phyloP scores from a whole-genome alignment of 2,113 vertebrate species.

The Epinephelus fuscoguttatus region DNA sequence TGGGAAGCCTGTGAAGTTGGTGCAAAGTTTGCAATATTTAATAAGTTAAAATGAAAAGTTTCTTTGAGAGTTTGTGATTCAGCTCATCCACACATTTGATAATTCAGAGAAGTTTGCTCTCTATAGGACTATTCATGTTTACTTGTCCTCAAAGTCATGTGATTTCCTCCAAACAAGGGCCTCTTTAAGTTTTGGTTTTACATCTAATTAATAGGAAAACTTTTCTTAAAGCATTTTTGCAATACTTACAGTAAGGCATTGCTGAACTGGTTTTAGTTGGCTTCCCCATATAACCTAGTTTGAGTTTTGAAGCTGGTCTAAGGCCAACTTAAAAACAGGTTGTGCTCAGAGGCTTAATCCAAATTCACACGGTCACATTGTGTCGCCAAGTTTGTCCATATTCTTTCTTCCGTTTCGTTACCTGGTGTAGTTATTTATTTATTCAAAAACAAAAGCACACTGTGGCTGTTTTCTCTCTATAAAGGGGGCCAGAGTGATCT shows the following conservation, averaged over 20 bases:
- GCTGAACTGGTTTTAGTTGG: not conserved
- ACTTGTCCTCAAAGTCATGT: not conserved
- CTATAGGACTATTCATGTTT: not conserved
- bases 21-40: not conserved
- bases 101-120: not conserved
- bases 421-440: not conserved
- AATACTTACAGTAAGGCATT: not conserved
- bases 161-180: not conserved
- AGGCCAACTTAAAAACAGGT: slow-evolving; percentile 21
- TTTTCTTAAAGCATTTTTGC: not conserved
- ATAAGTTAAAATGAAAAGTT: not conserved
- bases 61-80: not conserved
- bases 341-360: not conserved
- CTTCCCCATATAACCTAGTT: not conserved
- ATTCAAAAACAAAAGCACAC: slow-evolving; percentile 6
- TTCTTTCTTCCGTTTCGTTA: not conserved
- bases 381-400: not conserved
- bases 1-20: not conserved
- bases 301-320: not conserved
- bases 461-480: not conserved
- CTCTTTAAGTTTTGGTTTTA: not conserved
- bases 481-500: not conserved
- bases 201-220: not conserved
- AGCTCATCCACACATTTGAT: not conserved
- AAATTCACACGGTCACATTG: slow-evolving; percentile 1